These are phyloP conservation scores for Alcedo quadribrachys DNA, from an alignment of 2,797 vertebrate genomes.

Conservation along the genomic window DNA sequence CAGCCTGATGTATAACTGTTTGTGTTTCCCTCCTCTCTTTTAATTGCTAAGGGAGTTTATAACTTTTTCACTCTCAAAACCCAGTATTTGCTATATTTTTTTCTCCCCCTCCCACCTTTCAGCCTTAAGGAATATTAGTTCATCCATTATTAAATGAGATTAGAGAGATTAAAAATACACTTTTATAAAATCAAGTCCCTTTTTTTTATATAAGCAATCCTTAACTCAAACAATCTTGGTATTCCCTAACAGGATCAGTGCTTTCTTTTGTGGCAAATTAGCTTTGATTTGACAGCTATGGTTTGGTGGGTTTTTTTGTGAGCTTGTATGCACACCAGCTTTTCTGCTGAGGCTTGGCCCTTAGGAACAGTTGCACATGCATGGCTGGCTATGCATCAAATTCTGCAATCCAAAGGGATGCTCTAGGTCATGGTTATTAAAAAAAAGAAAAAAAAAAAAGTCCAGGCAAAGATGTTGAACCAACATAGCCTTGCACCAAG, in stretches of 20 bases:
- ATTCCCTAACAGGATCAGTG: neutral
- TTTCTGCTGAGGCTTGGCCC: constrained; percentile 44
- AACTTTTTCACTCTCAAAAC: neutral
- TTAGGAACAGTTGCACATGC: constrained; percentile 56
- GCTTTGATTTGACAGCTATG: constrained; percentile 57
- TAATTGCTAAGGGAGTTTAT: neutral
- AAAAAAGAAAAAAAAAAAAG: neutral
- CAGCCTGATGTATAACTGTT: neutral
- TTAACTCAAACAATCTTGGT: neutral
- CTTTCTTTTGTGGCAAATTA: constrained; percentile 45
- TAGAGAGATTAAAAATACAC: constrained; percentile 3
- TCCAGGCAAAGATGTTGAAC: neutral
- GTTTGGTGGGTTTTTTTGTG: neutral
- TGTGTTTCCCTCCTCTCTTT: neutral
- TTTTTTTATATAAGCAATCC: neutral
- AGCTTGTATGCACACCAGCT: constrained; percentile 35
- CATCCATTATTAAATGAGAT: neutral
- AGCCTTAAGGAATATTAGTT: constrained; percentile 11
- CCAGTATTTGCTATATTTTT: neutral
- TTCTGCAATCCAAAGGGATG: constrained; percentile 43
- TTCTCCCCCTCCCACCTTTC: neutral
- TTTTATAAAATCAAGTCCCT: neutral
- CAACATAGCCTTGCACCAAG: neutral
- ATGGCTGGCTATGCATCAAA: constrained; percentile 56
- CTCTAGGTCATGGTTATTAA: neutral